Evolutionary conservation across 2,797 vertebrate genomes (phyloP).

Genomic region (Hipposideros larvatus): DNA sequence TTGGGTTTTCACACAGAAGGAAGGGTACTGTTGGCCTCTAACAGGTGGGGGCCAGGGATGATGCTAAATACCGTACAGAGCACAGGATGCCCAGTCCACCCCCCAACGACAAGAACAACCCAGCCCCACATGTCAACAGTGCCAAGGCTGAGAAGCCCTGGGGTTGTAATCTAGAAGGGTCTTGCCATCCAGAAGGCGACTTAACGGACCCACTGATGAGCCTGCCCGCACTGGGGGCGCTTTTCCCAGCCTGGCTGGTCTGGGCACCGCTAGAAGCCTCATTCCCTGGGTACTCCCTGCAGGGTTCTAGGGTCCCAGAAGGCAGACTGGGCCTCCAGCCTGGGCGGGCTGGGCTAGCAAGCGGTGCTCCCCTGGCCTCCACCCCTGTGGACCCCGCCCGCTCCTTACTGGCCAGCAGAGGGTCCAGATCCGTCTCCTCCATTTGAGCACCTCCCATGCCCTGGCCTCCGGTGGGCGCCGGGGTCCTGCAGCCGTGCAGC

Average conservation of each 20-base stretch:
- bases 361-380: fast-evolving
- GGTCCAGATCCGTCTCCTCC: neutral
- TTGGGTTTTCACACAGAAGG: fast-evolving
- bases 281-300: neutral
- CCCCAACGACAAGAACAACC: fast-evolving
- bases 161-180: fast-evolving
- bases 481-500: fast-evolving
- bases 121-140: fast-evolving
- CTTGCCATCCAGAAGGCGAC: fast-evolving
- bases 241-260: fast-evolving
- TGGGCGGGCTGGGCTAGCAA: neutral
- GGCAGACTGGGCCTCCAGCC: neutral
- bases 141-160: fast-evolving
- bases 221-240: neutral
- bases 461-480: fast-evolving
- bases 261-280: fast-evolving
- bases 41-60: neutral
- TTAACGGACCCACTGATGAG: fast-evolving
- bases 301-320: neutral
- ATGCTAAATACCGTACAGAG: fast-evolving
- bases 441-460: fast-evolving
- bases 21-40: fast-evolving
- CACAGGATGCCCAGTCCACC: neutral
- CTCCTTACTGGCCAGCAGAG: constrained; percentile 63
- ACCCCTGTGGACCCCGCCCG: fast-evolving